phyloP scores from a whole-genome alignment of 2,888 invertebrate species.

The Microchrysa polita region DNA sequence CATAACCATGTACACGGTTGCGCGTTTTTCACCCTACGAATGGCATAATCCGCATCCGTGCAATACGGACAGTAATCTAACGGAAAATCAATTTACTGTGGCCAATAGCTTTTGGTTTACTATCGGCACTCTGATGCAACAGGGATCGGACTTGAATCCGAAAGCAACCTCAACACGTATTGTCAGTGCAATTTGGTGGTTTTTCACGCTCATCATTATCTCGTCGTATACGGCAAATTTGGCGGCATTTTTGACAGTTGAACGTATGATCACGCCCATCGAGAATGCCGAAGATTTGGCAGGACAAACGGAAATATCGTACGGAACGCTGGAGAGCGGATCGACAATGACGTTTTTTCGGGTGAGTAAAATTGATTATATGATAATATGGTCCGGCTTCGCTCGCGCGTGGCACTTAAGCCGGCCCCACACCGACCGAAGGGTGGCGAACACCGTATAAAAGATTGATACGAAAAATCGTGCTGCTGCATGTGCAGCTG shows the following conservation, averaged over 20 bases:
- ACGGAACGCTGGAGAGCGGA: constrained; percentile 84
- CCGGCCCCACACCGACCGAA: too few species aligned
- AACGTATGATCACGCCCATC: constrained; percentile 87
- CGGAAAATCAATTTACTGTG: constrained; percentile 83
- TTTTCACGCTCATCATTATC: constrained; percentile 89
- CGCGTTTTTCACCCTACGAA: constrained; percentile 83
- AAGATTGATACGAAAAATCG: too few species aligned
- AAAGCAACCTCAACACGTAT: constrained; percentile 75
- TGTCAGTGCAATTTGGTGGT: constrained; percentile 91
- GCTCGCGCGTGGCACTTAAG: too few species aligned
- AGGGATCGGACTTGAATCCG: constrained; percentile 82
- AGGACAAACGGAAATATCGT: constrained; percentile 82
- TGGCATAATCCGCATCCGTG: constrained; percentile 80
- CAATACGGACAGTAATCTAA: constrained; percentile 69
- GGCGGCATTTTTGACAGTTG: constrained; percentile 90
- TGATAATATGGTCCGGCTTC: too few species aligned
- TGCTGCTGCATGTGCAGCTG: too few species aligned
- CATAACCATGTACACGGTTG: constrained; percentile 80
- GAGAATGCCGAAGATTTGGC: constrained; percentile 87
- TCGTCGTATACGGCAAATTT: constrained; percentile 92
- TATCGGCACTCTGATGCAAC: constrained; percentile 89
- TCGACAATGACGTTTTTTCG: constrained; percentile 91
- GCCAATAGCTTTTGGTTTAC: constrained; percentile 89
- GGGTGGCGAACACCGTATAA: too few species aligned
- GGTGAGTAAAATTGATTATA: too few species aligned